Conservation (phyloP, 2,113 vertebrate genomes). For the Stegastes partitus region DNA sequence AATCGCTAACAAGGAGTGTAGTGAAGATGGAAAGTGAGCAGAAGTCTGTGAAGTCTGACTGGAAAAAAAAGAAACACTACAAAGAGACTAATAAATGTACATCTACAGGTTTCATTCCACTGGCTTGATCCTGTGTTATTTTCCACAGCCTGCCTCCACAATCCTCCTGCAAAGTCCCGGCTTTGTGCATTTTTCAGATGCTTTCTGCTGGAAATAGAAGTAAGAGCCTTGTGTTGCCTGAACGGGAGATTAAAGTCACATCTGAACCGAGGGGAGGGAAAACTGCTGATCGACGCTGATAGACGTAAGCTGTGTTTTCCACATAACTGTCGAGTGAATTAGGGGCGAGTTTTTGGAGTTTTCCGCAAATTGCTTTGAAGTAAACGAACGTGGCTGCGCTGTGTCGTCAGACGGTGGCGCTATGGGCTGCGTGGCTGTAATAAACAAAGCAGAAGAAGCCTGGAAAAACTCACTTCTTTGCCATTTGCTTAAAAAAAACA, state of each 20-base stretch:
- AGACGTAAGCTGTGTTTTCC: neutral
- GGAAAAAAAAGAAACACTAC: neutral
- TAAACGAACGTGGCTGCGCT: too few relatives aligned
- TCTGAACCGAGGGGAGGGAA: neutral
- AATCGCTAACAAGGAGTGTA: neutral
- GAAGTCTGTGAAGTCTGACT: neutral
- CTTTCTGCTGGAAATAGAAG: slow-evolving; percentile 40
- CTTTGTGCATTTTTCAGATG: slow-evolving; percentile 54
- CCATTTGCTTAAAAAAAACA: too few relatives aligned
- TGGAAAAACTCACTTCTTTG: too few relatives aligned
- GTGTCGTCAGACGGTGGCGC: too few relatives aligned
- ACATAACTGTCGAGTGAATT: too few relatives aligned
- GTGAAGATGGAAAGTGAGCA: slow-evolving; percentile 4
- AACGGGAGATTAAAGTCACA: slow-evolving; percentile 8
- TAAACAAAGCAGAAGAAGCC: too few relatives aligned
- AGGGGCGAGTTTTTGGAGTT: too few relatives aligned
- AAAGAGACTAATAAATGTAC: slow-evolving; percentile 13
- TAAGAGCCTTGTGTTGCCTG: slow-evolving; percentile 14
- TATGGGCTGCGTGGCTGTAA: too few relatives aligned
- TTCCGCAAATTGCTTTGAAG: too few relatives aligned
- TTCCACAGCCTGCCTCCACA: slow-evolving; percentile 18
- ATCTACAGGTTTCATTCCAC: slow-evolving; percentile 27
- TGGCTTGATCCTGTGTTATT: slow-evolving; percentile 27
- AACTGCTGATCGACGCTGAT: neutral
- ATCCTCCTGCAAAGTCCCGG: slow-evolving; percentile 38